Evolutionary conservation across 2,113 vertebrate species (phyloP).

Genomic region (human (Homo sapiens)): DNA sequence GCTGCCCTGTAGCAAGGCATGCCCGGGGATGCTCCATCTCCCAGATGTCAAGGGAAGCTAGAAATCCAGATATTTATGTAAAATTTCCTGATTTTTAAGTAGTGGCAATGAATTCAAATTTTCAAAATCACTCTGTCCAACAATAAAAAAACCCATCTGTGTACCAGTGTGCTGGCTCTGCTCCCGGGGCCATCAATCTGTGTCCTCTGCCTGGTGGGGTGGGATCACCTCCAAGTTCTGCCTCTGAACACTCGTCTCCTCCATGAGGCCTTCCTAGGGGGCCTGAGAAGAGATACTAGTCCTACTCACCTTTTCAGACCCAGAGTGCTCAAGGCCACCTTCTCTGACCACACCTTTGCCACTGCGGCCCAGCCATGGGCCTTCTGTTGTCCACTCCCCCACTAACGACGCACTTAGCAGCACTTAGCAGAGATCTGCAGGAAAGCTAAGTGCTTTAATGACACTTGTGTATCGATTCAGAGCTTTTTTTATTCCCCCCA

Average conservation of each 20-base stretch:
- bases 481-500: not conserved
- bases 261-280: not conserved
- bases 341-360: not conserved
- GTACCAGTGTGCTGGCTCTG: too few species aligned
- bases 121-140: not conserved
- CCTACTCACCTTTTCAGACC: not conserved
- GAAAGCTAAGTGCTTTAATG: slow-evolving; percentile 51
- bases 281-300: not conserved
- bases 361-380: accelerated
- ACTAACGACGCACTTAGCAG: slow-evolving; percentile 15
- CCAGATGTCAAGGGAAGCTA: not conserved
- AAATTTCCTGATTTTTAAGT: not conserved
- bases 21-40: too few species aligned
- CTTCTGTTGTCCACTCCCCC: not conserved
- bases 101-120: not conserved
- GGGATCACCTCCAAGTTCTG: too few species aligned
- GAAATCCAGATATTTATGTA: not conserved
- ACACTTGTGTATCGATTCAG: not conserved
- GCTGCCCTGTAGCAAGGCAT: not conserved
- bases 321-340: not conserved
- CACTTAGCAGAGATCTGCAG: slow-evolving; percentile 29
- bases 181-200: accelerated
- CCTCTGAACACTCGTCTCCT: not conserved
- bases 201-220: accelerated
- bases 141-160: not conserved